Percentiles rank a stretch among this genome's conserved stretches.
phyloP scores from a whole-genome alignment of 2,797 vertebrate genomes.

The Rhynchotus rufescens region DNA sequence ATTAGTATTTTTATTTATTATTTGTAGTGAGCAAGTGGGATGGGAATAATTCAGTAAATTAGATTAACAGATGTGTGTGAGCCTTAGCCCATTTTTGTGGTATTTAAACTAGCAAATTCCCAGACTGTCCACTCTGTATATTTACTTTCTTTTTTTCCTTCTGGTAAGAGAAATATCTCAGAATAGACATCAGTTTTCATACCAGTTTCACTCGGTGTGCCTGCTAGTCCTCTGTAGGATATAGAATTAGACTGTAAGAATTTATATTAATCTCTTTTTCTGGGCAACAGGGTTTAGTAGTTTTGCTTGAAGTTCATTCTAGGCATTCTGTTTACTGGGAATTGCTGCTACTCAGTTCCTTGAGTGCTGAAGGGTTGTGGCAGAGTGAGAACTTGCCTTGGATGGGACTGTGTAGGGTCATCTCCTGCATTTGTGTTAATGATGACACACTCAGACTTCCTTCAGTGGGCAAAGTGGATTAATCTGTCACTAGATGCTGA shows the following conservation, averaged over 20 bases:
- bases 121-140: background rate
- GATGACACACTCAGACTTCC: background rate
- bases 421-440: background rate
- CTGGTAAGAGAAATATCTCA: background rate
- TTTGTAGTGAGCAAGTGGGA: background rate
- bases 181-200: background rate
- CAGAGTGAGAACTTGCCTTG: background rate
- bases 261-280: background rate
- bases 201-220: fast-evolving
- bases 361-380: background rate
- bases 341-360: background rate
- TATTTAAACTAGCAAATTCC: background rate
- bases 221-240: background rate
- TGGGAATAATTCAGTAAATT: background rate
- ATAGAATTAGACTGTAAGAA: background rate
- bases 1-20: background rate
- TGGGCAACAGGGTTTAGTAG: fast-evolving
- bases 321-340: background rate
- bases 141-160: background rate
- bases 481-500: background rate
- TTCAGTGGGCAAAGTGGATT: background rate
- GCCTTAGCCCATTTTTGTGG: background rate
- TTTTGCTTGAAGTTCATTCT: background rate
- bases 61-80: background rate
- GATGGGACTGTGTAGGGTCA: background rate